Evolutionary conservation across 2,797 vertebrate species (phyloP).

Genomic region (Sebastes nivosus): DNA sequence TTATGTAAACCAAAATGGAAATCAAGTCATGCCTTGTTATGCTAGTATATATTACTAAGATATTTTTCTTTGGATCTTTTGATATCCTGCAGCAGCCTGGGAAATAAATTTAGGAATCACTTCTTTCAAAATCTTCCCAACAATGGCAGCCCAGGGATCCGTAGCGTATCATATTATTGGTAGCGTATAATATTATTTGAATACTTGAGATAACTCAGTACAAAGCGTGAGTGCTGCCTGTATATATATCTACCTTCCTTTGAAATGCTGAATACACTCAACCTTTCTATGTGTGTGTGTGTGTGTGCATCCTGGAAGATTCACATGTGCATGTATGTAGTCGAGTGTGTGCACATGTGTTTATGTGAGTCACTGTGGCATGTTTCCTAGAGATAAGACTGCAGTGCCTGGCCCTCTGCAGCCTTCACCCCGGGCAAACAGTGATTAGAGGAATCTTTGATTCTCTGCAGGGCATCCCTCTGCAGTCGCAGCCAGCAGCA

Average conservation of each 20-base stretch:
- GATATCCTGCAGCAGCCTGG: slow-evolving; percentile 45
- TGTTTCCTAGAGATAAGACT: slow-evolving; percentile 67
- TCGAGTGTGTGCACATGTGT: neutral
- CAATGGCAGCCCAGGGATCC: slow-evolving; percentile 45
- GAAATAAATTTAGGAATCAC: slow-evolving; percentile 52
- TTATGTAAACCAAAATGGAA: slow-evolving; percentile 52
- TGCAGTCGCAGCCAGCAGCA: slow-evolving; percentile 51
- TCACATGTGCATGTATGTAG: slow-evolving; percentile 6
- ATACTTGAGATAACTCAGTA: slow-evolving; percentile 50
- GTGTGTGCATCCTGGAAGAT: neutral
- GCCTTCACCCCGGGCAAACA: slow-evolving; percentile 42
- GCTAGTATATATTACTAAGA: slow-evolving; percentile 41
- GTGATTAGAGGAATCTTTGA: slow-evolving; percentile 68
- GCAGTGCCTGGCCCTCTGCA: slow-evolving; percentile 38
- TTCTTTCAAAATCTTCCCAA: slow-evolving; percentile 38
- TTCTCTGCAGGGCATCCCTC: slow-evolving; percentile 50
- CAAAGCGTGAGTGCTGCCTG: slow-evolving; percentile 6
- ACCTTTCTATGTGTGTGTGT: neutral
- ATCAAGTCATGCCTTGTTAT: slow-evolving; percentile 39
- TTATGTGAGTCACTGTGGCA: slow-evolving; percentile 35
- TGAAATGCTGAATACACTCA: slow-evolving; percentile 22
- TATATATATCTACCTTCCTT: slow-evolving; percentile 16
- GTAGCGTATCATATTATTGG: slow-evolving; percentile 29
- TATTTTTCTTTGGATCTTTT: slow-evolving; percentile 29
- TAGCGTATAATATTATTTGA: slow-evolving; percentile 44